These are phyloP conservation scores for Blera fallax DNA, from an alignment of 2,888 invertebrate species.

Conservation along the genomic window DNA sequence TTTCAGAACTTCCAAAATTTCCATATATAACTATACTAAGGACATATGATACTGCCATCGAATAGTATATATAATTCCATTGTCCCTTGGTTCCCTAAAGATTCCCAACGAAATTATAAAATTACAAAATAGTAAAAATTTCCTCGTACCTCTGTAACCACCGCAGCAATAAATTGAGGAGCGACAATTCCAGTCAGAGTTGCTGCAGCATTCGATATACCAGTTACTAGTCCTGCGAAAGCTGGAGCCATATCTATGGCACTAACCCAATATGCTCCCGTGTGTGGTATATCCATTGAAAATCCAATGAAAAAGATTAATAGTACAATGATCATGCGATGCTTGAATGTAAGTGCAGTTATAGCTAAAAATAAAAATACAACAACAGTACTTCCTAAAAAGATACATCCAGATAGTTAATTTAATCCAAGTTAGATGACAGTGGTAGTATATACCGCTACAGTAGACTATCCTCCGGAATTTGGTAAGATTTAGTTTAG, in stretches of 20 bases:
- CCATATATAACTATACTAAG: slow-evolving; percentile 80
- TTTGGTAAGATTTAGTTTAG: slow-evolving; percentile 73
- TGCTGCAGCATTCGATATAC: slow-evolving; percentile 81
- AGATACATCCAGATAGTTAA: not conserved
- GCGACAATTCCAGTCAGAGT: slow-evolving; percentile 81
- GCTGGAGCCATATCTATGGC: slow-evolving; percentile 82
- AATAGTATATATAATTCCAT: slow-evolving; percentile 81
- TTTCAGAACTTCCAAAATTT: slow-evolving; percentile 80
- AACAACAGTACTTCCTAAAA: slow-evolving; percentile 75
- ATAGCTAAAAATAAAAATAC: slow-evolving; percentile 76
- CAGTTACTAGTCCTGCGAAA: slow-evolving; percentile 82
- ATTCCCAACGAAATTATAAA: not conserved
- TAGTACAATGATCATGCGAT: slow-evolving; percentile 78
- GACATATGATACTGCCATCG: slow-evolving; percentile 78
- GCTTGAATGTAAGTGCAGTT: slow-evolving; percentile 77
- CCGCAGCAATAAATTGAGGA: slow-evolving; percentile 79
- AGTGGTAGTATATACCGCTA: slow-evolving; percentile 55
- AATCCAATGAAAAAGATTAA: slow-evolving; percentile 79
- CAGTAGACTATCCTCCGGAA: slow-evolving; percentile 76
- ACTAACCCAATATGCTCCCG: slow-evolving; percentile 82
- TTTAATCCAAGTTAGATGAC: not conserved
- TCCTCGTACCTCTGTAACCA: slow-evolving; percentile 79
- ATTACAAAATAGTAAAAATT: not conserved
- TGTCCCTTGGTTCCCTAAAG: slow-evolving; percentile 80
- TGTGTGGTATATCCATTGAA: slow-evolving; percentile 80